Base-by-base conservation (phyloP, 2,113 vertebrate species). In the Budorcas taxicolor region DNA sequence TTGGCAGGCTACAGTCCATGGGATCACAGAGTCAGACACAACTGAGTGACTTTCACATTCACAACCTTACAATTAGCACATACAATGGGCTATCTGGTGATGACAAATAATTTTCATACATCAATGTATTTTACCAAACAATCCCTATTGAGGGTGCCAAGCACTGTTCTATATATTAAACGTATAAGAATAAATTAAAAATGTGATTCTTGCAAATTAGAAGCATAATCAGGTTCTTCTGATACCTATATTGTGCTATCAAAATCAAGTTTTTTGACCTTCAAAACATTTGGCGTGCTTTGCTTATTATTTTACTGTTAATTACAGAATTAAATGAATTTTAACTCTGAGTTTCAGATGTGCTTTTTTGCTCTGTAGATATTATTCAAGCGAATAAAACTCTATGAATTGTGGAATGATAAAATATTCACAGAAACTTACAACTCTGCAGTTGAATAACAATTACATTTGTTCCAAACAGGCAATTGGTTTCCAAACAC, bases 401-500 rank as follows among this genome's bases (percentile, higher is more conserved):
- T 89, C 94, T 93, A 81, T 93, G 97, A 95, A 89, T 93, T 90
- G 57, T 83, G 62, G 83, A 95, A 97, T 97, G 74, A 95, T 97
- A 90, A 98, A 97, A 98, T 95, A 97, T 93, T 98, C 97, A 95
- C 86, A 80, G 94, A 96, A 98, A 97, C 71, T 85, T 93, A 88
- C 17, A 93, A 87, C 53, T 97, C 91, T 96, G 95, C 92, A 93
- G 86, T 60, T 97, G 97, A 97, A 97, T 98, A 97, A 98, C 94
- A 97, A 97, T 98, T 96, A 95, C 95, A 57, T 98, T 98, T 98
- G 13, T 96, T 97, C 98, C 97, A 96, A 58, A 97, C 97, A 99
- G 99, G 99, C 80, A 99, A 94, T 96, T 99, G 99, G 98, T 99
- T 99, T 97, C 99, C 99, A 97, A 99, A 99, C 95, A 97, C 98